phyloP scores from a whole-genome alignment of 1,140 invertebrate genomes.

The Nebria ingens region DNA sequence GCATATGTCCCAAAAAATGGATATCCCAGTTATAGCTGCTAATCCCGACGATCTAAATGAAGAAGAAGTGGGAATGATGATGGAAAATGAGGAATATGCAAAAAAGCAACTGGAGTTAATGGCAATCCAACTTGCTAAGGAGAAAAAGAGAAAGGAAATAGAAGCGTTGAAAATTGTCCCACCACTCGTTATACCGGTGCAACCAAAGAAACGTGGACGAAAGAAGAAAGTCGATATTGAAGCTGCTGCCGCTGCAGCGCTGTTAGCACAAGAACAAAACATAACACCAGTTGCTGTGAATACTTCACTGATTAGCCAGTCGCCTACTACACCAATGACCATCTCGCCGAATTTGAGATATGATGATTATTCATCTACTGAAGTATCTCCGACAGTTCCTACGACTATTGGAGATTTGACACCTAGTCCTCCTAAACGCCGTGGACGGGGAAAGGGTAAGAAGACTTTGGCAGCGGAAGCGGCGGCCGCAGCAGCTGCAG shows the following conservation, averaged over 20 bases:
- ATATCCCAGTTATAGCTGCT: slow-evolving; percentile 12
- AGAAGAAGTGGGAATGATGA: slow-evolving; percentile 48
- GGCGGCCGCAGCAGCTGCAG: slow-evolving; percentile 36
- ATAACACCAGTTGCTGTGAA: neutral
- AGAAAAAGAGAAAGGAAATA: slow-evolving; percentile 39
- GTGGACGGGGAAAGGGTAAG: slow-evolving; percentile 45
- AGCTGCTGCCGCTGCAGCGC: slow-evolving; percentile 1
- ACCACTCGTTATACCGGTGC: slow-evolving; percentile 14
- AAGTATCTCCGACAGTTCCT: neutral
- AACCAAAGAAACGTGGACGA: slow-evolving; percentile 31
- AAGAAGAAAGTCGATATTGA: slow-evolving; percentile 20
- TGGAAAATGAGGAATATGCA: slow-evolving; percentile 50
- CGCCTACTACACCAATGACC: neutral
- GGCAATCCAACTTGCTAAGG: slow-evolving; percentile 38
- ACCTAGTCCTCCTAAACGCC: slow-evolving; percentile 34
- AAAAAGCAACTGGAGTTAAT: slow-evolving; percentile 43
- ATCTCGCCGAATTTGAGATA: neutral
- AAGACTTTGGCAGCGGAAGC: slow-evolving; percentile 43
- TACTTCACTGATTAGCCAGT: neutral
- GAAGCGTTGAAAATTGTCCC: slow-evolving; percentile 31
- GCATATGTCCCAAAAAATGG: neutral
- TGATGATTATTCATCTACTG: neutral
- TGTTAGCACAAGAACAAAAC: slow-evolving; percentile 15
- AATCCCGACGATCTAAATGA: slow-evolving; percentile 39
- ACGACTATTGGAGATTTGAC: slow-evolving; percentile 19